These are phyloP conservation scores for Eupeodes luniger DNA, from an alignment of 2,888 invertebrate genomes.

Conservation along the genomic window DNA sequence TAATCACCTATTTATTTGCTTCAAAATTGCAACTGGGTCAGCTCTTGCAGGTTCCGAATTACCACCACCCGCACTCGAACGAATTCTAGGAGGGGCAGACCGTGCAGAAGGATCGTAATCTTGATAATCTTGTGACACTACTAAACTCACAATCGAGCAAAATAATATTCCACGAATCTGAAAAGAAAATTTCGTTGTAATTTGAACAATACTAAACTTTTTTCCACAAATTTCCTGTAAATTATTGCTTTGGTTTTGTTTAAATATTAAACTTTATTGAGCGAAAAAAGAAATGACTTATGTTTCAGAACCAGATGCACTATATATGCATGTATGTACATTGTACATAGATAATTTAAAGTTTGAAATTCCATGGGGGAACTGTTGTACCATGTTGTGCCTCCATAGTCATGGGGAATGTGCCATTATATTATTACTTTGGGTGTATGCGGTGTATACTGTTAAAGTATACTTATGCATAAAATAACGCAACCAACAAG, in stretches of 20 bases:
- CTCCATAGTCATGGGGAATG: slow-evolving; percentile 30
- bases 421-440: slow-evolving; percentile 55
- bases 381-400: neutral
- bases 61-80: slow-evolving; percentile 78
- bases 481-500: slow-evolving; percentile 48
- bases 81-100: slow-evolving; percentile 81
- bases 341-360: slow-evolving; percentile 3
- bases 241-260: neutral
- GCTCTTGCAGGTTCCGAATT: slow-evolving; percentile 80
- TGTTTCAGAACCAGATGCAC: slow-evolving; percentile 5
- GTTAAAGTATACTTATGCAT: slow-evolving; percentile 22
- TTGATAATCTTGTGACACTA: slow-evolving; percentile 83
- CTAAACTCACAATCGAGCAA: slow-evolving; percentile 78
- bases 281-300: slow-evolving; percentile 14
- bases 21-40: slow-evolving; percentile 91
- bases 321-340: neutral
- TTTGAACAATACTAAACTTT: neutral
- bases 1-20: slow-evolving; percentile 92
- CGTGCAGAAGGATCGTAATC: slow-evolving; percentile 82
- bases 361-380: neutral
- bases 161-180: slow-evolving; percentile 80
- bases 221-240: neutral
- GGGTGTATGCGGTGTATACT: slow-evolving; percentile 15
- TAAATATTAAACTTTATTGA: slow-evolving; percentile 28
- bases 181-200: slow-evolving; percentile 51